These are phyloP conservation scores for Anomalospiza imberbis DNA, from an alignment of 2,797 vertebrate species.

Conservation along the genomic window DNA sequence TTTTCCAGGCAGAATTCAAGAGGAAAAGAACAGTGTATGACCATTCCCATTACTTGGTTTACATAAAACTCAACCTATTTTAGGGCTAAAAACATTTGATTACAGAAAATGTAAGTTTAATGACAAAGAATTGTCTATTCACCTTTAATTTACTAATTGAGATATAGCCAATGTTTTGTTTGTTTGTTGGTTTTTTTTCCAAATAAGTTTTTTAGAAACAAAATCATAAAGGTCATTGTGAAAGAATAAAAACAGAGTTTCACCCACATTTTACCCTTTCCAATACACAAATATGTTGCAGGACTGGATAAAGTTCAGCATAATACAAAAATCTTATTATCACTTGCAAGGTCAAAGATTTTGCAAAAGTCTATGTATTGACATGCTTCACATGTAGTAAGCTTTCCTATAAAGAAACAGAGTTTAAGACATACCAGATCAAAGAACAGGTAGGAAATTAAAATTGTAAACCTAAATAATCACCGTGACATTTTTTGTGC, in stretches of 20 bases:
- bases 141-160: neutral
- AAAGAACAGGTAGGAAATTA: neutral
- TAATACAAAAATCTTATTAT: neutral
- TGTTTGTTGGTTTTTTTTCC: too few relatives aligned
- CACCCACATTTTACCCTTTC: neutral
- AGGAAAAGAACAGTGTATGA: neutral
- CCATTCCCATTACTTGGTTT: neutral
- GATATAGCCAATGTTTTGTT: neutral
- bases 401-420: neutral
- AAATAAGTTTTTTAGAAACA: neutral
- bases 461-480: neutral
- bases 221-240: neutral
- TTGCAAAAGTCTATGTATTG: neutral
- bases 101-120: neutral
- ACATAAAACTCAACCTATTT: neutral
- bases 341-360: neutral
- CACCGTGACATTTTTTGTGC: neutral
- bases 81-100: neutral
- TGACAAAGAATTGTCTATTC: neutral
- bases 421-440: neutral
- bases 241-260: neutral
- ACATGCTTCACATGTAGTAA: neutral
- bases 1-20: neutral
- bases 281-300: neutral
- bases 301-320: neutral